Conservation (phyloP, 2,797 vertebrate genomes). For the Hypotaenidia philippensis region DNA sequence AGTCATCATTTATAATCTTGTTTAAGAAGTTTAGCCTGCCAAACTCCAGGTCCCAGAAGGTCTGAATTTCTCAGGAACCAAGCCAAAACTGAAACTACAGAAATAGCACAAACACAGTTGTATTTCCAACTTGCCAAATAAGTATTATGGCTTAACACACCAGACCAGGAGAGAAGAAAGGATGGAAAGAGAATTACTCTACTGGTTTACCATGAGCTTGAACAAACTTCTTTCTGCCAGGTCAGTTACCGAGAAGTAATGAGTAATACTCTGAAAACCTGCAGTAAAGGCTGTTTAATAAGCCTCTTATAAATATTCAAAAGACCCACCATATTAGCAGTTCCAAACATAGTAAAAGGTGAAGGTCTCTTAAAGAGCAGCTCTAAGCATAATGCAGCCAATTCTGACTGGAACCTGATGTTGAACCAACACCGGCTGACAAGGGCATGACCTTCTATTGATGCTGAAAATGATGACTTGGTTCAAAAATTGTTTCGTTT, state of each 20-base stretch:
- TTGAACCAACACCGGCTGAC: not conserved
- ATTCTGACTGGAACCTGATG: not conserved
- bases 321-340: not conserved
- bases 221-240: not conserved
- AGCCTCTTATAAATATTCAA: constrained; percentile 44
- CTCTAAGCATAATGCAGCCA: not conserved
- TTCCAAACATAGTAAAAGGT: constrained; percentile 4
- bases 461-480: constrained; percentile 31
- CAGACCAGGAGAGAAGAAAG: not conserved
- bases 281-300: not conserved
- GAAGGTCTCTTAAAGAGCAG: constrained; percentile 35
- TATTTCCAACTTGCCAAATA: not conserved
- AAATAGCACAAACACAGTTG: not conserved
- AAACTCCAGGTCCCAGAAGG: not conserved
- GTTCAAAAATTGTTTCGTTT: not conserved
- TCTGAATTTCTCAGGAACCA: not conserved
- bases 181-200: not conserved
- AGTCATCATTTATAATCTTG: not conserved
- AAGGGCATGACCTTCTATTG: constrained; percentile 38
- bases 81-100: not conserved
- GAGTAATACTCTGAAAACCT: not conserved
- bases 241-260: not conserved
- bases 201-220: not conserved
- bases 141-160: not conserved
- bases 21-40: not conserved